Conservation (phyloP, 1,140 invertebrate genomes). For the Ceratina calcarata region DNA sequence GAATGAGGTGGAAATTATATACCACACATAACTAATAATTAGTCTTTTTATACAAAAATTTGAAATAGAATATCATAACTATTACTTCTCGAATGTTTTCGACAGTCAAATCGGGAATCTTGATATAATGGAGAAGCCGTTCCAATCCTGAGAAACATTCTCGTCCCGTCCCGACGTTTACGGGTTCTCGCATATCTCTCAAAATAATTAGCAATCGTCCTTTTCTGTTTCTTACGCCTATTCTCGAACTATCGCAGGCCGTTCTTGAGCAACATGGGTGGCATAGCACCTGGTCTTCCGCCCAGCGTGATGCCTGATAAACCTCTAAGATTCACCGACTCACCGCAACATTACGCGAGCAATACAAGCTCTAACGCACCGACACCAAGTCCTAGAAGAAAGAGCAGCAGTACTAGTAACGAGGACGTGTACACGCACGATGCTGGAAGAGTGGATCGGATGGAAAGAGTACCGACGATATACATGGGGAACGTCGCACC, state of each 20-base stretch:
- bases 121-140: no score
- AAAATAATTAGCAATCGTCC: no score
- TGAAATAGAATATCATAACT: no score
- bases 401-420: slow-evolving; percentile 84
- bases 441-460: slow-evolving; percentile 70
- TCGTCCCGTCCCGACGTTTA: no score
- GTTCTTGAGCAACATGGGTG: slow-evolving; percentile 77
- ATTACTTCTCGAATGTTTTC: no score
- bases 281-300: slow-evolving; percentile 73
- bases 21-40: no score
- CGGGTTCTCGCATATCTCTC: no score
- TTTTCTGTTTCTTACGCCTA: neutral
- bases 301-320: slow-evolving; percentile 77
- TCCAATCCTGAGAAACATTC: no score
- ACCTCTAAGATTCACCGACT: slow-evolving; percentile 88
- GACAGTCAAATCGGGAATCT: no score
- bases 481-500: slow-evolving; percentile 76
- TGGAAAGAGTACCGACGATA: slow-evolving; percentile 81
- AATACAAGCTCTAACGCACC: slow-evolving; percentile 79
- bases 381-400: slow-evolving; percentile 86
- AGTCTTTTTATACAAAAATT: no score
- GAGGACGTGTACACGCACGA: slow-evolving; percentile 80
- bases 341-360: slow-evolving; percentile 84
- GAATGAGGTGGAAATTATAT: no score
- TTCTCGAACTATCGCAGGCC: slow-evolving; percentile 63